Evolutionary conservation across 1,140 invertebrate genomes (phyloP).

Genomic region (Papilio helenus): DNA sequence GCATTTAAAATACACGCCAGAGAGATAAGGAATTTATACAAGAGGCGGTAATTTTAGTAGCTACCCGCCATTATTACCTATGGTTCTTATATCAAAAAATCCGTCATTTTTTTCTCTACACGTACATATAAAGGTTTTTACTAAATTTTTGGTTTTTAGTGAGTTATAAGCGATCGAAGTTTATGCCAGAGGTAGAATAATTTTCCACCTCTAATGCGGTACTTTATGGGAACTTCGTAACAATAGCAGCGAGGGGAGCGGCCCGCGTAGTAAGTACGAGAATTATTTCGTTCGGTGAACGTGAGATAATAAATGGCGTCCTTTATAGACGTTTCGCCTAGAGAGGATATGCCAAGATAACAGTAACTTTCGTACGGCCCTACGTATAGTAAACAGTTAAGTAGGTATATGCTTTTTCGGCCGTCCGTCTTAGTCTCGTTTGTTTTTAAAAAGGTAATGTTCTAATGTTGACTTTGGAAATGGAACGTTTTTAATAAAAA

Average conservation of each 20-base stretch:
- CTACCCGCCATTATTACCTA: constrained; percentile 31
- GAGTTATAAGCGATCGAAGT: constrained; percentile 59
- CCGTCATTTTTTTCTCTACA: constrained; percentile 66
- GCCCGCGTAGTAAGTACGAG: constrained; percentile 77
- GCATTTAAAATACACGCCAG: constrained; percentile 82
- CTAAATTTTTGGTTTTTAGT: constrained; percentile 30
- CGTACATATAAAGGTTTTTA: constrained; percentile 49
- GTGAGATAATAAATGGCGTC: constrained; percentile 76
- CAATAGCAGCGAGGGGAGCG: constrained; percentile 83
- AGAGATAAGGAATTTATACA: constrained; percentile 81
- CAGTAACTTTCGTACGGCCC: constrained; percentile 82
- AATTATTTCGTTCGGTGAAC: constrained; percentile 62
- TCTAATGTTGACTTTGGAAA: constrained; percentile 46
- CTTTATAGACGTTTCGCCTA: constrained; percentile 80
- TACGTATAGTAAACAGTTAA: constrained; percentile 65
- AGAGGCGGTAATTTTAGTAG: constrained; percentile 44
- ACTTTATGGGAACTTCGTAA: constrained; percentile 81
- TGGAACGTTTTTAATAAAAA: constrained; percentile 45
- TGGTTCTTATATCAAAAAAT: constrained; percentile 72
- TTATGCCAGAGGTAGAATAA: constrained; percentile 76
- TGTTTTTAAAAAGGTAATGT: constrained; percentile 41
- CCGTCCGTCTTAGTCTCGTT: constrained; percentile 55
- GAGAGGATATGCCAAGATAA: constrained; percentile 84
- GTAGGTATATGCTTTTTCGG: constrained; percentile 68
- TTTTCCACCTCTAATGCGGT: constrained; percentile 65